Base-by-base conservation (phyloP, 2,113 vertebrate species). In the Chionis minor region DNA sequence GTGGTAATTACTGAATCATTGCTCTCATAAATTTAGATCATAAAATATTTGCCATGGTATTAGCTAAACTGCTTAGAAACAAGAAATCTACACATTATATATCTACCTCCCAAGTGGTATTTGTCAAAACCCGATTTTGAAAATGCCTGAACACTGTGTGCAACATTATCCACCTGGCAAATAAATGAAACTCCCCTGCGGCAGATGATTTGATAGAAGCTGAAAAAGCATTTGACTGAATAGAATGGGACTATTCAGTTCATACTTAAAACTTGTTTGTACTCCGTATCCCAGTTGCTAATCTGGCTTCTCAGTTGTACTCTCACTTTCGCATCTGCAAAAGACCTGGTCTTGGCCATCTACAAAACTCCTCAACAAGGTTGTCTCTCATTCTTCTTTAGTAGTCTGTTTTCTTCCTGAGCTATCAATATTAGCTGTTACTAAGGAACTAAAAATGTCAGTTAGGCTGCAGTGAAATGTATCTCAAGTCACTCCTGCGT, bases 151-250 rank as follows among this genome's bases (percentile, higher is more conserved):
- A 65, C 56, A 2, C 90, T 81, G 86, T 44, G 52, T 96, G 94
- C 94, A 94, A 95, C 94, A 80, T 91, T 95, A 97, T 97, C 96
- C 91, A 96, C 92, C 96, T 97, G 95, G 96, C 84, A 95, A 96
- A 79, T 94, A 87, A 85, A 92, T 0, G 26, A 44, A 89, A 95
- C 70, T 96, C 92, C 95, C 92, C 92, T 95, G 96, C 17, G 81
- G 94, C 94, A 97, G 96, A 85, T 94, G 92, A 91, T 66, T 89
- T 85, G 96, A 95, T 96, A 95, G 94, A 95, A 82, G 89, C 92
- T 95, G 94, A 87, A 92, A 97, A 96, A 94, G 83, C 86, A 33
- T 95, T 96, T 94, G 91, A 77, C 35, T 69, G 96, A 95, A 42
- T 28, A 97, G 96, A 97, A 96, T 92, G 84, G 78, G 70, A 80